Evolutionary conservation across 1,140 invertebrate genomes (phyloP).

Genomic region (Pseudomyrmex dendroicus): DNA sequence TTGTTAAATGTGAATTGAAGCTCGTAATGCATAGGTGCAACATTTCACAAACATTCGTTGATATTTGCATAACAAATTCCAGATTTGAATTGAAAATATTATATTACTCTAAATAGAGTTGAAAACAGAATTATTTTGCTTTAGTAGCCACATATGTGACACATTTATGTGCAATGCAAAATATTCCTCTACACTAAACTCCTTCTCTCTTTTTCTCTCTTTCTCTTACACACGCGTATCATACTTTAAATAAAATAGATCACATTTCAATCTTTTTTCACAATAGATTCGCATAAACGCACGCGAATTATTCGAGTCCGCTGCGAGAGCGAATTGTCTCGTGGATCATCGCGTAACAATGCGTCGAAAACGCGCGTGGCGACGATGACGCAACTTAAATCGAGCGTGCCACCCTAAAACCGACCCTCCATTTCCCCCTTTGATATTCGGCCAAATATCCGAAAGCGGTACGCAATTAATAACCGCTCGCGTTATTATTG

Average conservation of each 20-base stretch:
- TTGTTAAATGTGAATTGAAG: slow-evolving; percentile 26
- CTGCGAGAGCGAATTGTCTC: slow-evolving; percentile 7
- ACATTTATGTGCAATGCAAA: not conserved
- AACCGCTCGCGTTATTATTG: slow-evolving; percentile 47
- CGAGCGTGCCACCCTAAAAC: slow-evolving; percentile 48
- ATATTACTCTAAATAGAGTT: not conserved
- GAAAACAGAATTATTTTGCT: not conserved
- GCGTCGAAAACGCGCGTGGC: slow-evolving; percentile 38
- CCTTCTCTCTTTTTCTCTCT: too few relatives aligned
- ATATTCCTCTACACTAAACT: not conserved
- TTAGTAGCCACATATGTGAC: not conserved
- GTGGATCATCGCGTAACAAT: slow-evolving; percentile 37
- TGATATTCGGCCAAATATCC: slow-evolving; percentile 49
- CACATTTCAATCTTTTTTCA: not conserved
- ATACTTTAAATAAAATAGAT: not conserved
- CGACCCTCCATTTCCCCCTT: slow-evolving; percentile 46
- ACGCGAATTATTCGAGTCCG: not conserved
- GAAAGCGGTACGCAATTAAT: slow-evolving; percentile 59
- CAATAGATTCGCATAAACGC: slow-evolving; percentile 10
- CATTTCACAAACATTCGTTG: not conserved
- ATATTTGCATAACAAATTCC: slow-evolving; percentile 2
- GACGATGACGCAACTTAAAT: slow-evolving; percentile 49
- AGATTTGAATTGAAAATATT: slow-evolving; percentile 15
- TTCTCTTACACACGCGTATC: too few relatives aligned
- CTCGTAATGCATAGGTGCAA: slow-evolving; percentile 20